Base-by-base conservation (phyloP, 2,888 invertebrate genomes). In the Ecdyonurus torrentis region DNA sequence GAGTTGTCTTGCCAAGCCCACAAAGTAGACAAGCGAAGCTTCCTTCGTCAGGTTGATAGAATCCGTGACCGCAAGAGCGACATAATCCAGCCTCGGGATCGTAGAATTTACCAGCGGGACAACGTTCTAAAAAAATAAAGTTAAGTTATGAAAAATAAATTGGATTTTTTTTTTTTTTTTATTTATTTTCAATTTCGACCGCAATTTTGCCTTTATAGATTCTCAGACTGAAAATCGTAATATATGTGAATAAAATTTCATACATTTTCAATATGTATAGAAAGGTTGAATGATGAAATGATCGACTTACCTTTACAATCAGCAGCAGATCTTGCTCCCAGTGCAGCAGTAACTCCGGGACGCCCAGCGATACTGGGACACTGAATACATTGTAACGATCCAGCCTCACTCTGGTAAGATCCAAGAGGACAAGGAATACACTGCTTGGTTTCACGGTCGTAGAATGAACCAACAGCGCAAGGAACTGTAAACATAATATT, bases 361-460 rank as follows among this genome's bases (percentile, higher is more conserved):
- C 91, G 83, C n/a, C 92, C 93, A 19, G 91, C 90, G 65, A 94
- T 93, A 2, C 84, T 80, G 1, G 96, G 95, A 74, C 98, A 98
- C 60, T 87, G 79, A 60, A 85, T 87, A 75, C 98, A 98, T 70
- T 89, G 88, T 58, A 87, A 76, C 72, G 94, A 92, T 1, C 94
- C 94, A 1, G 89, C 84, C 75, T 94, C 92, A 66, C 95, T 93
- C 75, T 97, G 97, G 74, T 95, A 98, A 0, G 86, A 88, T 66
- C 97, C 97, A 53, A 87, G 78, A 0, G 90, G 87, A 70, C 96
- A 96, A 23, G 89, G 84, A 58, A 85, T 78, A 73, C 96, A 96
- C 20, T 84, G 81, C 70, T 87, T 86, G 65, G 85, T 86, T 2
- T 83, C 82, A 58, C 82, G 81, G 67, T 91, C 84, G 72, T 88